Evolutionary conservation across 2,113 vertebrate species (phyloP), one percentile per base, ranked within the genome.

Genomic region (Seriola rivoliana): DNA sequence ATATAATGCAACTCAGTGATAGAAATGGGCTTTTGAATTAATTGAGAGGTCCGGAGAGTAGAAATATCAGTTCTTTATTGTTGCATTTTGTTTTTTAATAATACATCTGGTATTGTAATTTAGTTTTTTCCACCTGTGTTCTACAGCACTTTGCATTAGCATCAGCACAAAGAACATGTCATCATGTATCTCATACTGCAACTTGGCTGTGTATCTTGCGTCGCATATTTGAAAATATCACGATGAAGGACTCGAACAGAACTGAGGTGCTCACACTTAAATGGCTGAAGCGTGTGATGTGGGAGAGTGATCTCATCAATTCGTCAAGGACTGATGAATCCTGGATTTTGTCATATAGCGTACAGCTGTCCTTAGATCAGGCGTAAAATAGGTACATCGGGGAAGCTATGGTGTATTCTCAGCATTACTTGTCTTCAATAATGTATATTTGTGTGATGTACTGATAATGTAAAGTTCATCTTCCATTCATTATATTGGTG

Each of bases 161-260:
- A 34, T 9, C 23, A 42, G 32, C 34, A 17, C 8, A 23, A 6
- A 10, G 13, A 75, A 42, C 3, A 23, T 19, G 16, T 67, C 7
- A 8, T 50, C 10, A 58, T 48, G 1, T 59, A 50, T 74, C 0
- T 50, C 14, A 50, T 14, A 21, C 16, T 19, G 21, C 17, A 55
- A 25, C 12, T 19, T 4, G 1, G 19, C 67, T 71, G 4, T 5
- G 32, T 3, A 6, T 54, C 0, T 14, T 19, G 32, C 25, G 48
- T 19, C 10, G 13, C 6, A 54, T 19, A 19, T 82, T 75, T 67
- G 8, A 82, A 64, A 73, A 38, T 16, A 29, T 75, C 14, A 19
- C 14, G 16, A 52, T 52, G 17, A 52, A 52, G 38, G n/a, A 36
- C 48, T 14, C 0, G 4, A 54, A 11, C 13, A 13, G 19, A 68